Conservation (phyloP, 2,113 vertebrate species). For the Pseudorectes ferrugineus region DNA sequence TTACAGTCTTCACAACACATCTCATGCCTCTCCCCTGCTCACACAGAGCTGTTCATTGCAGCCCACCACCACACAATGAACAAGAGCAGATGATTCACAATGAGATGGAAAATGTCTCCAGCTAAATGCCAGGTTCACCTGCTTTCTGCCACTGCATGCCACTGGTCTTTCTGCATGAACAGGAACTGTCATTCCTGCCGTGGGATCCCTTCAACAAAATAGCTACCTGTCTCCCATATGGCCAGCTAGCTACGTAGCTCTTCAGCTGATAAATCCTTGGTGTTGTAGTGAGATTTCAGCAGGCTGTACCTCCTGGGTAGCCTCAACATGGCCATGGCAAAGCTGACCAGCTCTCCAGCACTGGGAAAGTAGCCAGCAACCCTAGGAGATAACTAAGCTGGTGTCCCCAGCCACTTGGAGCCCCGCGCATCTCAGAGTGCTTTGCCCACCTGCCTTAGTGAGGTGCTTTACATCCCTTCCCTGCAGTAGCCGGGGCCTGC, state of each 20-base stretch:
- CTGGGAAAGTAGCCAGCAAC: background rate
- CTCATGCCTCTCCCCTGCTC: background rate
- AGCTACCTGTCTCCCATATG: background rate
- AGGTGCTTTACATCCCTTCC: background rate
- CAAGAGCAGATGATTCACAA: background rate
- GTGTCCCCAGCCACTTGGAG: background rate
- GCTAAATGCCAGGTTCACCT: background rate
- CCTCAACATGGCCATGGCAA: background rate
- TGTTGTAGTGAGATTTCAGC: background rate
- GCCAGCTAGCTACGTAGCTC: background rate
- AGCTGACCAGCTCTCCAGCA: background rate
- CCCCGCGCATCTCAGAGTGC: accelerated
- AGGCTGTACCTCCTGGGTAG: background rate
- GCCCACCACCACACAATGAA: background rate
- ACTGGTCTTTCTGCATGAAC: background rate
- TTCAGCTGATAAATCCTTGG: background rate
- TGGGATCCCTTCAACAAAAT: background rate
- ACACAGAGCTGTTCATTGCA: background rate
- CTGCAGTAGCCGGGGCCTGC: background rate
- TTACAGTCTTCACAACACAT: background rate
- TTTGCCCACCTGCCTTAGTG: background rate
- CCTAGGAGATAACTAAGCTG: background rate
- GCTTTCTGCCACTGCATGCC: background rate
- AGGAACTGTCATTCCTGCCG: background rate
- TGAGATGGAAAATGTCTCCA: background rate